These are phyloP conservation scores for Passer montanus DNA, from an alignment of 2,113 vertebrate genomes.

Conservation along the genomic window DNA sequence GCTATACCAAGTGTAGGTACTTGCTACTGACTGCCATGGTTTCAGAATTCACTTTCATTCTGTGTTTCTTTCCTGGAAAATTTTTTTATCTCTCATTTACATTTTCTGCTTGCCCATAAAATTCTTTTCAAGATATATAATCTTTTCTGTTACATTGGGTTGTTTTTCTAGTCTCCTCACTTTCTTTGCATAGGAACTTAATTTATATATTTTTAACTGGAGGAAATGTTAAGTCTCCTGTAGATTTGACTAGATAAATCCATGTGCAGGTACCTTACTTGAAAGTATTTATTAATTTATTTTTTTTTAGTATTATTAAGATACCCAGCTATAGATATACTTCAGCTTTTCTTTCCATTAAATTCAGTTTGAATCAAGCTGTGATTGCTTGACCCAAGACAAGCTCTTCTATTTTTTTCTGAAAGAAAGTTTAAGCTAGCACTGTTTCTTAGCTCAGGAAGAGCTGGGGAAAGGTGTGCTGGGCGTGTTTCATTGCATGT, in stretches of 20 bases:
- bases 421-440: background rate
- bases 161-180: background rate
- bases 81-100: background rate
- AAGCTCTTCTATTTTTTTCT: background rate
- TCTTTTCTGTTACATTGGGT: background rate
- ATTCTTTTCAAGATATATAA: background rate
- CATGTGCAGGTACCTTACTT: background rate
- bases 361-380: background rate
- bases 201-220: background rate
- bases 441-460: background rate
- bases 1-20: background rate
- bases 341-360: background rate
- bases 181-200: background rate
- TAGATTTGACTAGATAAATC: background rate
- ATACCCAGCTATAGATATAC: background rate
- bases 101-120: background rate
- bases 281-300: background rate
- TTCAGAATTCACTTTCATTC: background rate
- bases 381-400: background rate
- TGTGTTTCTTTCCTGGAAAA: background rate
- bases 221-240: background rate
- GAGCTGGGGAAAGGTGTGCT: background rate
- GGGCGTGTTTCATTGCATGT: background rate
- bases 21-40: background rate
- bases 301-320: background rate